Base-by-base conservation (phyloP, 2,797 vertebrate genomes). In the Eospalax fontanierii region DNA sequence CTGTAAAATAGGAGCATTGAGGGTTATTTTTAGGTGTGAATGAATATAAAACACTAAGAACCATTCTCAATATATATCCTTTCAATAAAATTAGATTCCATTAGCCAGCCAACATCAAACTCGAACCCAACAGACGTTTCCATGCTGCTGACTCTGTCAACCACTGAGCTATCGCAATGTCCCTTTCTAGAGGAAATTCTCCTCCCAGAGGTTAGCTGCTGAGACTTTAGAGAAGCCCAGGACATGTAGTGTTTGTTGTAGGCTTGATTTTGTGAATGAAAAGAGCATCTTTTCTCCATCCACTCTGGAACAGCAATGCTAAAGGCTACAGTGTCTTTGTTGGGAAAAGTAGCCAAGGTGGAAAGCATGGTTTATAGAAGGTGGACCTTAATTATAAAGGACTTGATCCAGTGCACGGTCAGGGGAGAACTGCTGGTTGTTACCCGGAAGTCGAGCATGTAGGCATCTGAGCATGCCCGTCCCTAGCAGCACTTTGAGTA, bases 401-500 rank as follows among this genome's bases (percentile, higher is more conserved):
- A 43, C 76, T 88, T 95, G 97, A 95, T 96, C 95, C 94, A 97
- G 96, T 0, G 15, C 68, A 78, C 98, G 96, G 97, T 75, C 0
- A 38, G 30, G 94, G 86, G 95, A 96, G 96, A 98, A 65, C 97
- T 95, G 94, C 61, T 89, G 85, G 93, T 73, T 97, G 91, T 95
- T 98, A 50, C 38, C 79, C 95, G 95, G 97, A 98, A 97, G 50
- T 95, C 94, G 96, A 95, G 89, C 93, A 90, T 83, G 89, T 95
- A 97, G 96, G 96, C 97, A 96, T 95, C 95, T 91, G 87, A 97
- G 97, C 96, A 97, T 91, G 79, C 95, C 98, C 97, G 96, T 96
- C 85, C 81, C 97, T 97, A 98, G 94, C 96, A 97, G 97, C 90
- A 35, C 1, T 93, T 50, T 91, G 96, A 97, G 96, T 97, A 97